These are phyloP conservation scores for Microcebus ravelobensis DNA, from an alignment of 2,113 vertebrate species.

Conservation along the genomic window DNA sequence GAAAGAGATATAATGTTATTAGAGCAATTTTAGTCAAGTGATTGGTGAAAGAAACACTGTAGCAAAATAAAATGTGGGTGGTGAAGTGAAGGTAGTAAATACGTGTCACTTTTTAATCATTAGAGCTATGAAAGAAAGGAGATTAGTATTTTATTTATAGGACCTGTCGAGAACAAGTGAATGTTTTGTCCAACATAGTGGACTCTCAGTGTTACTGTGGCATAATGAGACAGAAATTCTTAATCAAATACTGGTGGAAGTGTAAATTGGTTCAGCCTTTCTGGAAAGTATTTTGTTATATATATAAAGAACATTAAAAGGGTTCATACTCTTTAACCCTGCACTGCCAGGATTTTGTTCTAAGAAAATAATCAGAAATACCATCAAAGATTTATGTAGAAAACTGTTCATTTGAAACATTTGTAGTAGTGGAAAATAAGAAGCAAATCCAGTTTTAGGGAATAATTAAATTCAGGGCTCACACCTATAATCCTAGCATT, in stretches of 20 bases:
- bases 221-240: not conserved
- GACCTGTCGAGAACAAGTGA: constrained; percentile 13
- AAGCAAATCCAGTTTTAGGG: not conserved
- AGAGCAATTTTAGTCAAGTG: not conserved
- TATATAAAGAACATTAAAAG: not conserved
- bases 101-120: not conserved
- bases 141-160: constrained; percentile 46
- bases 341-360: not conserved
- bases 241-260: not conserved
- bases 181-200: not conserved
- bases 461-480: constrained; percentile 10
- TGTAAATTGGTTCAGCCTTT: not conserved
- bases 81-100: not conserved
- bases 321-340: not conserved
- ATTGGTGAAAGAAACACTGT: not conserved
- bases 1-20: not conserved
- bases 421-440: constrained; percentile 12
- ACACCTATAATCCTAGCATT: no score
- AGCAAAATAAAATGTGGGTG: not conserved
- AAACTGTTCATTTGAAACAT: not conserved
- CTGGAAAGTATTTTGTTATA: not conserved
- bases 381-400: not conserved
- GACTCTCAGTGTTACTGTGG: not conserved
- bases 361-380: constrained; percentile 52
- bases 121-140: not conserved